These are phyloP conservation scores for Psittacus erithacus DNA, from an alignment of 2,113 vertebrate species.

Conservation along the genomic window DNA sequence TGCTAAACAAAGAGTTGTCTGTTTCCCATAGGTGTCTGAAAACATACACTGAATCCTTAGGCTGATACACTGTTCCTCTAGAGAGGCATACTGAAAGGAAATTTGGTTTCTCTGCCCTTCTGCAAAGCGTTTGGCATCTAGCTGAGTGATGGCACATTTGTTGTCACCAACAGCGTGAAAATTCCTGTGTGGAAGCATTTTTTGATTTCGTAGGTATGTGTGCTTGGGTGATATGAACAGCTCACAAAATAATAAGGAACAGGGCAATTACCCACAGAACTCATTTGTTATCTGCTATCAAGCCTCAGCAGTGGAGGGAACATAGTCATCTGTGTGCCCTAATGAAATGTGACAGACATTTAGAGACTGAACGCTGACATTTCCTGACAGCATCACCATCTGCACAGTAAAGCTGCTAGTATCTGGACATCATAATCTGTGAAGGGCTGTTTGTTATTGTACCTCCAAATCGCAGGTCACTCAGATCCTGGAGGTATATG, in stretches of 20 bases:
- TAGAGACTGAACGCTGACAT: neutral
- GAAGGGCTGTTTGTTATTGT: neutral
- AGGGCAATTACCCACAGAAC: neutral
- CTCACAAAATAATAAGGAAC: neutral
- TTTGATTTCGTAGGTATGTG: neutral
- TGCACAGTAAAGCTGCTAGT: neutral
- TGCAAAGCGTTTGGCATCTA: neutral
- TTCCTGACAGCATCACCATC: constrained; percentile 42
- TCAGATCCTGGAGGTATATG: neutral
- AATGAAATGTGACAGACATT: constrained; percentile 31
- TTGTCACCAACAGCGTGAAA: neutral
- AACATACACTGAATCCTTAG: neutral
- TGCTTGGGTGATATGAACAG: neutral
- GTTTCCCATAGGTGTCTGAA: neutral
- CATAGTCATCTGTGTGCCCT: neutral
- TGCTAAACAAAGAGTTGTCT: neutral
- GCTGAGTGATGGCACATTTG: neutral
- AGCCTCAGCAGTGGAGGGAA: neutral
- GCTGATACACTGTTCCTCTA: neutral
- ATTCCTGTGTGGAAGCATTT: neutral
- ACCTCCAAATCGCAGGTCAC: neutral
- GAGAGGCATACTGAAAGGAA: neutral
- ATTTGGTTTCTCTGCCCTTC: neutral
- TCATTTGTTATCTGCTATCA: neutral
- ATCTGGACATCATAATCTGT: neutral